These are phyloP conservation scores for Oplegnathus fasciatus DNA, from an alignment of 2,113 vertebrate species.

Conservation along the genomic window DNA sequence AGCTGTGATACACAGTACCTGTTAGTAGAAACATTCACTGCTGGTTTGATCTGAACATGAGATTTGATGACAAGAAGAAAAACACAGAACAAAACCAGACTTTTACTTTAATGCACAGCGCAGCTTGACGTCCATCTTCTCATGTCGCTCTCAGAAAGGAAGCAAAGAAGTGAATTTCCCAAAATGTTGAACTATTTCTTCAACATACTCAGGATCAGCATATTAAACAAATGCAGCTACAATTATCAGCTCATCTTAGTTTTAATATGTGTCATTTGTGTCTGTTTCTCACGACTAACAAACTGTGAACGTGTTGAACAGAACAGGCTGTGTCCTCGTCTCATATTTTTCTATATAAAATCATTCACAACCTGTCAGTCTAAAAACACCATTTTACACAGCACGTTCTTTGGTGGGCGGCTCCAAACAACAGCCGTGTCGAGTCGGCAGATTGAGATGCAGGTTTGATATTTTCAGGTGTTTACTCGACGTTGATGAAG, in stretches of 20 bases:
- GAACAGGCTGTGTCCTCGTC: neutral
- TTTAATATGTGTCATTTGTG: too few species aligned
- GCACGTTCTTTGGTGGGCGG: neutral
- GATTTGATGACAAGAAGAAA: neutral
- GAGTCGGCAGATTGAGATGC: neutral
- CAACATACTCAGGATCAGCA: too few species aligned
- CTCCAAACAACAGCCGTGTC: neutral
- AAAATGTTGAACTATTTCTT: too few species aligned
- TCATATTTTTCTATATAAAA: neutral
- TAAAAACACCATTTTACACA: neutral
- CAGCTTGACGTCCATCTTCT: too few species aligned
- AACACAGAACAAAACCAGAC: too few species aligned
- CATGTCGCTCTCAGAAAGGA: neutral
- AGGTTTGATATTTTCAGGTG: constrained; percentile 2
- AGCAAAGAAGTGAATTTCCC: neutral
- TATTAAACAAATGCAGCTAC: neutral
- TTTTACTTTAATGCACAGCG: too few species aligned
- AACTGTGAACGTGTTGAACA: too few species aligned
- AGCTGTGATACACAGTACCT: too few species aligned
- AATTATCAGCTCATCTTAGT: too few species aligned
- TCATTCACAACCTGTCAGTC: neutral
- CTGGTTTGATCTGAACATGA: neutral
- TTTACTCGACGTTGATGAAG: neutral
- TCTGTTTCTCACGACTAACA: too few species aligned
- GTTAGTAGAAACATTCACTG: too few species aligned